phyloP scores from a whole-genome alignment of 1,140 invertebrate species.

The Episyrphus balteatus region DNA sequence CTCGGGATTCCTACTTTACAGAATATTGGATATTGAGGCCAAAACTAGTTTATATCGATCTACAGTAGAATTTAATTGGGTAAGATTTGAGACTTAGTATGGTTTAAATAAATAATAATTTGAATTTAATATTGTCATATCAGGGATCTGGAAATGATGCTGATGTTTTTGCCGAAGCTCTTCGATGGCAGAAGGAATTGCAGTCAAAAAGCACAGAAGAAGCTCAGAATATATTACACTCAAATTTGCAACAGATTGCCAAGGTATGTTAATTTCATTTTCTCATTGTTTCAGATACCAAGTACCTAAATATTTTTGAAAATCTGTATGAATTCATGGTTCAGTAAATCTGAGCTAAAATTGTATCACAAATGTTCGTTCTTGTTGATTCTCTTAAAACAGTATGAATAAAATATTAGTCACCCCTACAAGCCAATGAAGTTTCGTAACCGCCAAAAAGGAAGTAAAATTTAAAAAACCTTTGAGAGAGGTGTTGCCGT shows the following conservation, averaged over 20 bases:
- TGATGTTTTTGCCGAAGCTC: slow-evolving; percentile 25
- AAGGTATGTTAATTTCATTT: slow-evolving; percentile 15
- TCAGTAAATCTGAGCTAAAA: not conserved
- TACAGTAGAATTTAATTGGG: slow-evolving; percentile 21
- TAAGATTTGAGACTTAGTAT: slow-evolving; percentile 6
- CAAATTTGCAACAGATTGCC: slow-evolving; percentile 29
- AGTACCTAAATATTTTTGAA: not conserved
- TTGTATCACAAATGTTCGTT: not conserved
- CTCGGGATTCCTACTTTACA: slow-evolving; percentile 25
- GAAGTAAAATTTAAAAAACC: too few relatives aligned
- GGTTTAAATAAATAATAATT: not conserved
- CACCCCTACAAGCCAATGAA: not conserved
- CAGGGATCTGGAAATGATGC: slow-evolving; percentile 18
- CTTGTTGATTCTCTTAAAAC: not conserved
- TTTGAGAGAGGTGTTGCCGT: too few relatives aligned
- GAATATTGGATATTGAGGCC: slow-evolving; percentile 26
- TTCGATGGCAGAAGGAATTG: slow-evolving; percentile 25
- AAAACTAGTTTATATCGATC: slow-evolving; percentile 18
- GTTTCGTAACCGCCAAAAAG: too few relatives aligned
- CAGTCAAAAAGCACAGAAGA: slow-evolving; percentile 25
- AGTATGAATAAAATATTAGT: not conserved
- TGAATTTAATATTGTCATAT: not conserved
- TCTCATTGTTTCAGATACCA: not conserved
- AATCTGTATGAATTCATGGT: not conserved
- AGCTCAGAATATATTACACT: slow-evolving; percentile 24